Conservation (phyloP, 2,888 invertebrate genomes). For the Parthenolecanium corni region DNA sequence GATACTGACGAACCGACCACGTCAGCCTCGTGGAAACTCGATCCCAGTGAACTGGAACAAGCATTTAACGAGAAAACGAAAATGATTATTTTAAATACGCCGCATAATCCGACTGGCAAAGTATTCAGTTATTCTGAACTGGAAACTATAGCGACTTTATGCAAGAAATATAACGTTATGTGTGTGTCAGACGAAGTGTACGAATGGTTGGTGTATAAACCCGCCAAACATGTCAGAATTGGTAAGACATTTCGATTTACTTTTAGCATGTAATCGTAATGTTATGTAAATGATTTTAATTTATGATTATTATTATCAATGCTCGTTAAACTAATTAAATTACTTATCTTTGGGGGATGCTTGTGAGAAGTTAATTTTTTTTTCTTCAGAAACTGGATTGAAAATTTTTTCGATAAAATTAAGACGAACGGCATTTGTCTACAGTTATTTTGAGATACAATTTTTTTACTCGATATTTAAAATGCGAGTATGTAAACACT, state of each 20-base stretch:
- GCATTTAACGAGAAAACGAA: conserved; percentile 84
- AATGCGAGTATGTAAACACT: too few relatives aligned
- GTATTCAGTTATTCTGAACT: conserved; percentile 61
- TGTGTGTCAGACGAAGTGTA: conserved; percentile 96
- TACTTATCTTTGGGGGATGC: too few relatives aligned
- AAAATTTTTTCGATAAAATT: too few relatives aligned
- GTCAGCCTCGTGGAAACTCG: conserved; percentile 66
- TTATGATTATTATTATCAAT: too few relatives aligned
- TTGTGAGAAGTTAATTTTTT: too few relatives aligned
- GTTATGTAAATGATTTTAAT: too few relatives aligned
- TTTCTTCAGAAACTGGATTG: too few relatives aligned
- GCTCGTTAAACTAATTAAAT: too few relatives aligned
- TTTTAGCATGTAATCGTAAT: too few relatives aligned
- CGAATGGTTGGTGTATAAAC: conserved; percentile 88
- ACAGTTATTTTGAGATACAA: too few relatives aligned
- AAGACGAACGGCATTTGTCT: too few relatives aligned
- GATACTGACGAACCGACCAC: neutral
- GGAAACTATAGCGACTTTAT: conserved; percentile 68
- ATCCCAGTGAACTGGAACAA: conserved; percentile 62
- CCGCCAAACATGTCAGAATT: conserved; percentile 74
- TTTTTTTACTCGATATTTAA: too few relatives aligned
- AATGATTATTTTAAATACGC: conserved; percentile 90
- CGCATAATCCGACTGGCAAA: conserved; percentile 95
- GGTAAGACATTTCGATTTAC: conserved; percentile 55
- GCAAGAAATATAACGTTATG: conserved; percentile 82